Percentiles rank a stretch among this genome's conserved stretches.
Conservation (phyloP, 1,140 invertebrate genomes). For the Carposina sasakii region DNA sequence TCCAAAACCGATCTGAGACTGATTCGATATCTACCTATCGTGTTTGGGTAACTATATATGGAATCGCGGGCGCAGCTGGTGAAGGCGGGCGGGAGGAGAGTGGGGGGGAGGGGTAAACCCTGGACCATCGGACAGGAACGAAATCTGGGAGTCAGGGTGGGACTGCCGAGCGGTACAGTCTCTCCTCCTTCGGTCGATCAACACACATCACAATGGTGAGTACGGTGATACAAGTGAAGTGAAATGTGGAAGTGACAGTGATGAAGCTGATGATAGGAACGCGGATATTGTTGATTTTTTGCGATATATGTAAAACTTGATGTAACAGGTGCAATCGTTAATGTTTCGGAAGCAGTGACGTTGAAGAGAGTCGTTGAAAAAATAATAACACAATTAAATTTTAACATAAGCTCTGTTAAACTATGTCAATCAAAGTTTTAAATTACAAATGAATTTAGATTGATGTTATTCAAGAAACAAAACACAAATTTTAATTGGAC, state of each 20-base stretch:
- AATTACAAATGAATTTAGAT: too few species aligned
- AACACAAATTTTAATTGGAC: too few species aligned
- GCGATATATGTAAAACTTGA: too few species aligned
- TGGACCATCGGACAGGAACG: constrained; percentile 35
- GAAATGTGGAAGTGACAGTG: constrained; percentile 29
- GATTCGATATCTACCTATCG: constrained; percentile 32
- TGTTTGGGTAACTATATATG: constrained; percentile 63
- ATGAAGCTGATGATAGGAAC: constrained; percentile 6
- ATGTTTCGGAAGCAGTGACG: too few species aligned
- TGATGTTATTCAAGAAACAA: too few species aligned
- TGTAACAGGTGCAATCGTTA: too few species aligned
- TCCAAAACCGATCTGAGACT: constrained; percentile 39
- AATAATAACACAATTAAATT: too few species aligned
- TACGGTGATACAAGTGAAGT: constrained; percentile 25
- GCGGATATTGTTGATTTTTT: too few species aligned
- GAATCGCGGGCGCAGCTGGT: constrained; percentile 36
- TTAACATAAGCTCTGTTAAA: too few species aligned
- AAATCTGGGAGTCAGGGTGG: constrained; percentile 65
- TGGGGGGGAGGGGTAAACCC: constrained; percentile 33
- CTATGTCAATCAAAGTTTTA: too few species aligned
- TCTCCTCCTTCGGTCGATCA: constrained; percentile 59
- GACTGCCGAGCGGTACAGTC: constrained; percentile 65
- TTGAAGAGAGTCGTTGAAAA: constrained; percentile 23
- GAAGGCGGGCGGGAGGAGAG: constrained; percentile 15
- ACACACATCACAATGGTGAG: constrained; percentile 67